Base-by-base conservation (phyloP, 2,888 invertebrate genomes). In the Drosophila colorata region DNA sequence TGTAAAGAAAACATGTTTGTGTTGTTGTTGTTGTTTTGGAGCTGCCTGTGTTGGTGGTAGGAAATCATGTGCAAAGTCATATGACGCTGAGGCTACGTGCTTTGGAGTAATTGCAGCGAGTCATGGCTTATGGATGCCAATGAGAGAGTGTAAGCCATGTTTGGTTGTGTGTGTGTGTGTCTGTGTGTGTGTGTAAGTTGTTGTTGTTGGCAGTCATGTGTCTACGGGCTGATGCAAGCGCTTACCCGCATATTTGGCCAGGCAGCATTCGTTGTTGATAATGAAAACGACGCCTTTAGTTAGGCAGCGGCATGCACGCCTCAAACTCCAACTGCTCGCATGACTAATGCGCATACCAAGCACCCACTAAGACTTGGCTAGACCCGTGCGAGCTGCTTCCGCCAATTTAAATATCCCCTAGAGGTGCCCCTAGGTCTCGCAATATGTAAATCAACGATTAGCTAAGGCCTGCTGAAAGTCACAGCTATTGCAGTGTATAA, bases 51-150 rank as follows among this genome's bases (percentile, higher is more conserved):
- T 71, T 88, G 80, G 87, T 85, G 88, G 86, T 89, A 89, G 85
- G 88, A 89, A 86, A 86, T 86, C 88, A 86, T 88, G 88, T 76
- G 88, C 85, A 85, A 75, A 86, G 85, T 89, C 85, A 89, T 75
- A 86, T 86, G 85, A 81, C 89, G 74, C 58, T 76, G 51, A 65
- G 69, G 80, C 75, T 85, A 80, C 83, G 89, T 85, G 83, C 81
- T 66, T 70, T 66, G 66, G 69, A 69, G 83, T 88, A 83, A 83
- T 88, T 83, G 87, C 83, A 77, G 69, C 84, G 74, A 80, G 60
- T 74, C 81, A 81, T 85, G 67, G 69, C 49, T 44, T 69, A 58
- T 69, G 79, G 79, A 66, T 81, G 82, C 68, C 82, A 63, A 63
- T 68, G 69, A 55, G 75, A 47, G 63, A 69, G 58, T 74, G 38